Percentiles rank a stretch among this genome's conserved stretches.
These are phyloP conservation scores for Catocala sponsa DNA, from an alignment of 2,888 invertebrate species.

Conservation along the genomic window DNA sequence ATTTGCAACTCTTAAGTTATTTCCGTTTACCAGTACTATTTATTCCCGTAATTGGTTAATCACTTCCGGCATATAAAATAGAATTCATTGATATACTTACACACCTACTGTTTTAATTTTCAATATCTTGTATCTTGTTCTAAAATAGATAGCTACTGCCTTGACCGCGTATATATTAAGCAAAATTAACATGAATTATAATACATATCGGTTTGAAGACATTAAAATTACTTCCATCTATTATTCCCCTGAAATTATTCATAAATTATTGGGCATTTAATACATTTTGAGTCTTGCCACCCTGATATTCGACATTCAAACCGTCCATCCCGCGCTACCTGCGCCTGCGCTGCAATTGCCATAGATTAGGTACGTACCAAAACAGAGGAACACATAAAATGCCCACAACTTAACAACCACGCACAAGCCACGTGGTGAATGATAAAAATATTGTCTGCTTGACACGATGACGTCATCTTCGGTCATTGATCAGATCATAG, in stretches of 20 bases:
- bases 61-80: too few relatives aligned
- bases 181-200: constrained; percentile 29
- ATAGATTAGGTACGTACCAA: constrained; percentile 62
- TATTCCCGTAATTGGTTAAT: too few relatives aligned
- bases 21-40: too few relatives aligned
- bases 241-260: background rate
- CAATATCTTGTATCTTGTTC: constrained; percentile 3
- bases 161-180: constrained; percentile 14
- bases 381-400: constrained; percentile 51
- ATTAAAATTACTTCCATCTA: background rate
- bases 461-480: constrained; percentile 55
- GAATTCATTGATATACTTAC: background rate
- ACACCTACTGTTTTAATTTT: background rate
- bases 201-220: constrained; percentile 1
- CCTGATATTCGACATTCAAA: constrained; percentile 75
- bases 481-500: constrained; percentile 44
- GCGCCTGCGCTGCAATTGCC: constrained; percentile 58
- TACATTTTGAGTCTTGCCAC: constrained; percentile 60
- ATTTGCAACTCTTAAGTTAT: too few relatives aligned
- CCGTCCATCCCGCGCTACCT: constrained; percentile 81
- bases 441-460: constrained; percentile 53
- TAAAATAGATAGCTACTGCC: constrained; percentile 10
- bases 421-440: constrained; percentile 63
- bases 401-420: constrained; percentile 43
- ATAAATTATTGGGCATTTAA: background rate